Percentiles rank a stretch among this genome's conserved stretches.
Evolutionary conservation across 2,113 vertebrate species (phyloP).

Genomic region (Malurus elegans): DNA sequence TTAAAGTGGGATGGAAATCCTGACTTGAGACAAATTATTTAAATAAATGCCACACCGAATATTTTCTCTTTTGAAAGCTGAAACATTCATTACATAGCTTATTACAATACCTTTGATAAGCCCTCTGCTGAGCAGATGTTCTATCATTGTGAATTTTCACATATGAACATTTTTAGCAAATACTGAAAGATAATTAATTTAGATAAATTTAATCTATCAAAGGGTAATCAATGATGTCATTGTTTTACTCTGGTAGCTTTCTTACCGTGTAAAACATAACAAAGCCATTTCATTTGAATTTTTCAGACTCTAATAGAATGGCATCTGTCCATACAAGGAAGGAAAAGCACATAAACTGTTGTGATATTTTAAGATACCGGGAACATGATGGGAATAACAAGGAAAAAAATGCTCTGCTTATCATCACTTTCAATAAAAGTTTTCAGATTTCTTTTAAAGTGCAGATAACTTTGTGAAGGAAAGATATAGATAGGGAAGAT

Average conservation of each 20-base stretch:
- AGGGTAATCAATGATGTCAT: neutral
- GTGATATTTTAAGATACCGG: neutral
- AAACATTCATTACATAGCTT: neutral
- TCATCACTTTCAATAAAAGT: neutral
- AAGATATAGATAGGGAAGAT: neutral
- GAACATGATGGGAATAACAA: neutral
- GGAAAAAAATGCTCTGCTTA: neutral
- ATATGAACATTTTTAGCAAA: neutral
- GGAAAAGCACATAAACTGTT: neutral
- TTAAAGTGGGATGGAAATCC: neutral
- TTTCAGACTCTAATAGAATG: neutral
- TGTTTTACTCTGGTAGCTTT: neutral
- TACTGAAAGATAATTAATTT: constrained; percentile 17
- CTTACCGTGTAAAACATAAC: neutral
- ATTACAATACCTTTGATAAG: constrained; percentile 29
- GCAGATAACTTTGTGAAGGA: neutral
- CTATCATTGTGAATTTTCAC: neutral
- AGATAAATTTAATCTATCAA: neutral
- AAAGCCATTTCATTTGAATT: neutral
- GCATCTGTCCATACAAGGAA: neutral
- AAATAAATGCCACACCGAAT: neutral
- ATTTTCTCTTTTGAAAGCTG: neutral
- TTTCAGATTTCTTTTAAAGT: neutral
- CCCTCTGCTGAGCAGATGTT: constrained; percentile 6
- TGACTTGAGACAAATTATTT: neutral